Evolutionary conservation across 2,888 invertebrate genomes (phyloP), one percentile per base, ranked within the genome.

Genomic region (Amphipyra tragopoginis): DNA sequence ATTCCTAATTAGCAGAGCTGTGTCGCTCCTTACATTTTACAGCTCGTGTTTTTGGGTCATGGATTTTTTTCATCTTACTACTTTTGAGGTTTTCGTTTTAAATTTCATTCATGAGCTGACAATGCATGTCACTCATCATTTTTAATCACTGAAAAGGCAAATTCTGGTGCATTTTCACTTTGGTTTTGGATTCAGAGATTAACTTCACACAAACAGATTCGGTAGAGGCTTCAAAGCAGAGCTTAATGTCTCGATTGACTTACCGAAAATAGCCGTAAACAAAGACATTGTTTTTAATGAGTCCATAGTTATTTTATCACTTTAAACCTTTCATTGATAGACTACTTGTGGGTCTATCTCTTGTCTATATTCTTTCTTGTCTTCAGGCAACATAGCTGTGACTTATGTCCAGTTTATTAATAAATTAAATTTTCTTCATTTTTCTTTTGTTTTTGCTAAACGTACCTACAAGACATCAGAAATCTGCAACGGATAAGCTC

Each of bases 1-100:
- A 62, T 56, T 53, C 43, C 65, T 78, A 78, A 78, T 78, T 75
- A 75, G 75, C 52, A 59, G 57, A 15, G 40, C 57, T 49, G 40
- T 39, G 55, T 56, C 48, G 40, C 69, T 54, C 47, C 69, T 63
- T 29, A 51, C 53, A 51, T 48, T 62, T n/a, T 47, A 39, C 53
- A 62, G 51, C 11, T 54, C 63, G 54, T 51, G 51, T 74, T 71
- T 68, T 52, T 66, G 54, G 56, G 53, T 63, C 60, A 44, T 62
- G 54, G 40, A 53, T 10, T 38, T 58, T 59, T 63, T 62, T 49
- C 50, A 53, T 58, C 15, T 58, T 47, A 38, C 21, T 60, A 21
- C 14, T 50, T 55, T 62, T 39, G 38, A 52, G 21, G 10, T 47
- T 64, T 70, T 50, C 33, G 14, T 66, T 75, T 55, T 43, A 47